Evolutionary conservation across 1,140 invertebrate species (phyloP), one percentile per base, ranked within the genome.

Genomic region (Phthorimaea operculella): DNA sequence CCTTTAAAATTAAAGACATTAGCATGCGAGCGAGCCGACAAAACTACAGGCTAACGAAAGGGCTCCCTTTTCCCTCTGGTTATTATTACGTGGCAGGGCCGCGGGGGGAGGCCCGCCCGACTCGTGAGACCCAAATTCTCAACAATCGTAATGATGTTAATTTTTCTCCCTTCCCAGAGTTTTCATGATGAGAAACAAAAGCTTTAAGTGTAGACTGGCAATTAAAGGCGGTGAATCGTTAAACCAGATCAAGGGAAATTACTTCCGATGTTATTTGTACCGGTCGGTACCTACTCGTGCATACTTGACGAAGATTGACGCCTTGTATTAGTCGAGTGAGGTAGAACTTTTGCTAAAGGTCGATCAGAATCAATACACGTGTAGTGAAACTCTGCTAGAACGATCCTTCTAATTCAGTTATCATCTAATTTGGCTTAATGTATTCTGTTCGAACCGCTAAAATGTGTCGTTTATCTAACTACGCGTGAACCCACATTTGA

Each of bases 61-160:
- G 44, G 44, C 44, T 47, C 44, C 44, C 44, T 17, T 9, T 16
- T 47, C 44, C 44, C 14, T 42, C 11, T 9, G 44, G 44, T 47
- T 47, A 47, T 47, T 47, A 47, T 47, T 47, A 47, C 44, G 16
- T 17, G 44, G 7, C 36, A n/a, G 10, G 10, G 36, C 44, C 36
- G 36, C 36, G 10, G 36, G 36, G 36, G 21, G 21, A 6, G 11
- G 44, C 44, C 44, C 44, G 44, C 2, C 21, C 3, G 44, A n/a
- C n/a, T 3, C 44, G 44, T 47, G 44, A 15, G 44, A 47, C 14
- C 44, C 16, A 47, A 47, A 47, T 17, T 47, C 15, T 47, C 11
- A 47, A 47, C 44, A 47, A 47, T 47, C 44, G 44, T 47, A 47
- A 47, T 47, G 44, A 47, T 47, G 44, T 47, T 14, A 47, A 47